These are phyloP conservation scores for Penaeus monodon DNA, from an alignment of 2,888 invertebrate species.

Conservation along the genomic window DNA sequence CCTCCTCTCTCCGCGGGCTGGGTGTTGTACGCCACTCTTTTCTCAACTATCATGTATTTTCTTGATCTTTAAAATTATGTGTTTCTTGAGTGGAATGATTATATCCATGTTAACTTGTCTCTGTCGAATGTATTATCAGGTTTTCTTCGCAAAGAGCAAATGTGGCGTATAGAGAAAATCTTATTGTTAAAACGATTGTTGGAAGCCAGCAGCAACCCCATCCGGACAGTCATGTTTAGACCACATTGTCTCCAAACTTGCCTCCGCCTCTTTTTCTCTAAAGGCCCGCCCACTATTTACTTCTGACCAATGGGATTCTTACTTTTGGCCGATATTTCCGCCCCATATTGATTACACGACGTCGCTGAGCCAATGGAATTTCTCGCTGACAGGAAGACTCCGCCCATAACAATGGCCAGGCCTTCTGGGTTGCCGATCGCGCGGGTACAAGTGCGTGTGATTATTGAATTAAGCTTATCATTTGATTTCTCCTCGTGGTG, in stretches of 20 bases:
- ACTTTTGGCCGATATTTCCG: slow-evolving; percentile 44
- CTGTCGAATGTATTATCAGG: too few relatives aligned
- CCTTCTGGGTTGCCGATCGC: slow-evolving; percentile 61
- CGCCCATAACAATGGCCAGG: slow-evolving; percentile 59
- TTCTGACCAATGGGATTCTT: slow-evolving; percentile 32
- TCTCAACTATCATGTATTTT: too few relatives aligned
- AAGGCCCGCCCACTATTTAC: slow-evolving; percentile 33
- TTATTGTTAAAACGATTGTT: not conserved
- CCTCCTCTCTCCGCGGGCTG: too few relatives aligned
- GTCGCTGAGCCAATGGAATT: slow-evolving; percentile 44
- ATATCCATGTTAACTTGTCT: too few relatives aligned
- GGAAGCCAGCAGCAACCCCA: slow-evolving; percentile 47
- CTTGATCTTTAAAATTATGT: too few relatives aligned
- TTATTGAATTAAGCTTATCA: slow-evolving; percentile 87
- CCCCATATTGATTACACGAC: slow-evolving; percentile 49
- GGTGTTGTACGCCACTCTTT: too few relatives aligned
- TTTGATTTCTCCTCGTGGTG: slow-evolving; percentile 76
- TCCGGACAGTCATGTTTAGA: slow-evolving; percentile 36
- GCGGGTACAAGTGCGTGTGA: slow-evolving; percentile 63
- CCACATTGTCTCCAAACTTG: slow-evolving; percentile 58
- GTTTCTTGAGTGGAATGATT: too few relatives aligned
- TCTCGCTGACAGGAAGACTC: slow-evolving; percentile 13
- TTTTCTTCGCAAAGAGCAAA: too few relatives aligned
- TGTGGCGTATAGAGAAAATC: too few relatives aligned
- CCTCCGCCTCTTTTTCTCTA: slow-evolving; percentile 35